phyloP scores from a whole-genome alignment of 2,888 invertebrate species.

The Cylindroiulus punctatus region DNA sequence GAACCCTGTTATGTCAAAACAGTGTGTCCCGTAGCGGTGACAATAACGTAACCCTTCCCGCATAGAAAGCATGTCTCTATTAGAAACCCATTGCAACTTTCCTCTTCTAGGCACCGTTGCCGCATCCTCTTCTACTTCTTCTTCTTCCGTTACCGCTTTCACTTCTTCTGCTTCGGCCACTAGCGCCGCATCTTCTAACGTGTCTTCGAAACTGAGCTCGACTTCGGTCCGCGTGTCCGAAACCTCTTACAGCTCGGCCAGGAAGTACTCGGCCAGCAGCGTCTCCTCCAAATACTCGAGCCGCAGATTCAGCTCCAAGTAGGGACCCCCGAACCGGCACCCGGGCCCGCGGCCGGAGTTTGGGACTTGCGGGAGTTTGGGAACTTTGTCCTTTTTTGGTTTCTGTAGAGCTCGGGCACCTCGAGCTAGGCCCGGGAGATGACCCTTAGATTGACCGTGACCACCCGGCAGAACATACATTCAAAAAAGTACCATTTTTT shows the following conservation, averaged over 20 bases:
- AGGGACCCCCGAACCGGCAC: neutral
- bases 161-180: slow-evolving; percentile 37
- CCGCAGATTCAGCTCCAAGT: slow-evolving; percentile 49
- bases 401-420: too few species aligned
- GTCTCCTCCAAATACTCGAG: slow-evolving; percentile 36
- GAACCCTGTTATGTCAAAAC: too few species aligned
- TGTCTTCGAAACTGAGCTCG: slow-evolving; percentile 48
- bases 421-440: too few species aligned
- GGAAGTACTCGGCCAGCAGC: slow-evolving; percentile 49
- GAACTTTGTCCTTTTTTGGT: too few species aligned
- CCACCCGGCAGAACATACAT: too few species aligned
- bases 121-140: slow-evolving; percentile 47
- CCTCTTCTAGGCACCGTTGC: slow-evolving; percentile 49
- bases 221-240: slow-evolving; percentile 44
- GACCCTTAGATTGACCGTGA: too few species aligned
- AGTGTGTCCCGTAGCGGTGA: too few species aligned
- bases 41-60: neutral
- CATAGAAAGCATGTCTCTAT: neutral
- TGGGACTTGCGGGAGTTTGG: too few species aligned
- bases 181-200: slow-evolving; percentile 51
- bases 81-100: slow-evolving; percentile 27
- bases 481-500: too few species aligned
- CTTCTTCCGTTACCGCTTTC: slow-evolving; percentile 35
- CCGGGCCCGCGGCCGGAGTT: neutral
- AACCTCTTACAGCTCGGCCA: slow-evolving; percentile 50